Base-by-base conservation (phyloP, 1,140 invertebrate species). In the Aphaenogaster ashmeadi region DNA sequence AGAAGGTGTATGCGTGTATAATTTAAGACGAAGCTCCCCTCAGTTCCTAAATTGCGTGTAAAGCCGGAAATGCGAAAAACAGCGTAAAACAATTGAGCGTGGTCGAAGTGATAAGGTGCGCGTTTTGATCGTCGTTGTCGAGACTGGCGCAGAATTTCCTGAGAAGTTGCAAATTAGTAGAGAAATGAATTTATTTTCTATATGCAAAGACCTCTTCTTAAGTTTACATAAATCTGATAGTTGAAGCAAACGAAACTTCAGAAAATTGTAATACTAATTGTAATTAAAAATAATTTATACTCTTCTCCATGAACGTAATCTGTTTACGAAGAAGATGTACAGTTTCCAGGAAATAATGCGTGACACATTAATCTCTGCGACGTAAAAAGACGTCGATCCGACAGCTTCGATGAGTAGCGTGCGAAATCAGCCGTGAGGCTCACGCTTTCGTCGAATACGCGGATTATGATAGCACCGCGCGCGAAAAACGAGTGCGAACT, bases 41-140 rank as follows among this genome's bases (percentile, higher is more conserved):
- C 86, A 93, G 92, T 93, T 93, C 92, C 92, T 93, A 93, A 87
- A 92, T 87, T 85, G 60, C 89, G 88, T 78, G 86, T 90, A 89
- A 89, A 86, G 62, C 83, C 69, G 85, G 66, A 72, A 83, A 83
- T 86, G 58, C 71, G 77, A 58, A 74, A 86, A 87, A 83, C 88
- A 88, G 80, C 89, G 88, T 90, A 77, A 90, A 90, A 90, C 90
- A 71, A 84, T 67, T 84, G 27, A 75, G 67, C 80, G 67, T 75
- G 69, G 54, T 84, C 80, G 41, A 74, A 47, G 54, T 84, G 69
- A 47, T 8, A 13, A 71, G 54, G 13, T 8, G 21, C 38, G 69
- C 52, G 54, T 58, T 74, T 72, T 58, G 15, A 72, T 58, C 15
- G 7, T 33, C 33, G 18, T 69, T 47, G 18, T 41, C 62, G 47